Percentiles rank a stretch among this genome's conserved stretches.
phyloP scores from a whole-genome alignment of 2,113 vertebrate genomes.

The Oryctolagus cuniculus region DNA sequence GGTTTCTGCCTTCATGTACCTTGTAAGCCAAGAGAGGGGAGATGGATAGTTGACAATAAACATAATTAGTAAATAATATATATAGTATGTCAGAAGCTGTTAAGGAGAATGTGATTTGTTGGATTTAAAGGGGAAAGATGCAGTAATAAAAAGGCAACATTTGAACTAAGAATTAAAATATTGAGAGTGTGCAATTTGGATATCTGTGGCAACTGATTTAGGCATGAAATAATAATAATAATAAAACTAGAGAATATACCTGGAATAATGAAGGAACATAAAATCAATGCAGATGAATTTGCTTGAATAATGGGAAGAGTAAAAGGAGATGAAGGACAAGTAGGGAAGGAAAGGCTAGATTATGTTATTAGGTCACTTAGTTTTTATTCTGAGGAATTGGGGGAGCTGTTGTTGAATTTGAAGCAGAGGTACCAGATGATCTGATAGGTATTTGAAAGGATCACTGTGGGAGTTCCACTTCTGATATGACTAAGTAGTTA shows the following conservation, averaged over 20 bases:
- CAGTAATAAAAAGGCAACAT: not conserved
- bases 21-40: not conserved
- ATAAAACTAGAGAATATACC: not conserved
- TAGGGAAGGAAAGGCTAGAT: not conserved
- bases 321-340: conserved; percentile 1
- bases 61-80: not conserved
- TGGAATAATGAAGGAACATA: not conserved
- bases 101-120: not conserved
- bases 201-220: not conserved
- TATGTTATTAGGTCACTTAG: not conserved
- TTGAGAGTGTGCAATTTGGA: not conserved
- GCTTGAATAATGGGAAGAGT: not conserved
- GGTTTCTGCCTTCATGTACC: not conserved
- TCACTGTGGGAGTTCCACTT: not conserved
- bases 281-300: not conserved
- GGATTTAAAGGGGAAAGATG: not conserved
- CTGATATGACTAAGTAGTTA: not conserved
- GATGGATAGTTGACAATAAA: not conserved
- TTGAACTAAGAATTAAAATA: not conserved
- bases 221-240: not conserved
- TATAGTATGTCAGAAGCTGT: not conserved
- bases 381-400: conserved; percentile 11
- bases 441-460: not conserved
- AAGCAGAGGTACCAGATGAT: not conserved
- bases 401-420: not conserved